Evolutionary conservation across 2,888 invertebrate genomes (phyloP).

Genomic region (Diplazon laetatorius): DNA sequence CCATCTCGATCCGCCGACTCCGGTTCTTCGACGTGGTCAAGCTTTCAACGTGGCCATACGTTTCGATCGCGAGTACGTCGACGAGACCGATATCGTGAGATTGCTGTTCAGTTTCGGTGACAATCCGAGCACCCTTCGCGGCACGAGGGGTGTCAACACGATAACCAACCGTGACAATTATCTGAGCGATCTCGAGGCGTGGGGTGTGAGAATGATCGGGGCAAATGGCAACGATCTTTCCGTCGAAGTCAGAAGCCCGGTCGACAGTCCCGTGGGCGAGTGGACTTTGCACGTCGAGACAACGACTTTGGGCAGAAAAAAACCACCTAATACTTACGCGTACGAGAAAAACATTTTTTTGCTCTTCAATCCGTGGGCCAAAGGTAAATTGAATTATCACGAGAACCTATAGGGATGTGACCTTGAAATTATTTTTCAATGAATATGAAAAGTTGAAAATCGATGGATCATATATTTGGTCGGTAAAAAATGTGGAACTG

Average conservation of each 20-base stretch:
- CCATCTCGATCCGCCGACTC: slow-evolving; percentile 86
- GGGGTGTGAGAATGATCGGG: slow-evolving; percentile 82
- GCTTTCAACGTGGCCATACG: slow-evolving; percentile 88
- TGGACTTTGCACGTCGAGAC: slow-evolving; percentile 88
- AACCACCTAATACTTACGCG: slow-evolving; percentile 83
- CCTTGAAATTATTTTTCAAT: no score
- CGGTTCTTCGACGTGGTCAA: slow-evolving; percentile 89
- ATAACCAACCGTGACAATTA: slow-evolving; percentile 76
- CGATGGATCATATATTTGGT: no score
- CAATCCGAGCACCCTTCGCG: slow-evolving; percentile 84
- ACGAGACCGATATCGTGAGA: slow-evolving; percentile 86
- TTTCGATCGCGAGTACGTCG: slow-evolving; percentile 86
- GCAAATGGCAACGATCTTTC: slow-evolving; percentile 73
- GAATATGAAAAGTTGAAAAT: no score
- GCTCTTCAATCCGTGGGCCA: slow-evolving; percentile 92
- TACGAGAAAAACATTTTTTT: slow-evolving; percentile 89
- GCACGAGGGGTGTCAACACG: slow-evolving; percentile 83
- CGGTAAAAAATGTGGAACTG: no score
- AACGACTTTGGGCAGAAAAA: slow-evolving; percentile 81
- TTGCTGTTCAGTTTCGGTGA: slow-evolving; percentile 87
- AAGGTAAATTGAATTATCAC: slow-evolving; percentile 84
- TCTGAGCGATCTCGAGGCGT: slow-evolving; percentile 76
- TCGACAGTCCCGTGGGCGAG: slow-evolving; percentile 86
- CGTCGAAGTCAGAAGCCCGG: slow-evolving; percentile 86
- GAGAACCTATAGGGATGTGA: no score